A percentile compares a stretch with the other conserved stretches of the same genome.
phyloP scores from a whole-genome alignment of 2,888 invertebrate genomes.

The Anarsia innoxiella region DNA sequence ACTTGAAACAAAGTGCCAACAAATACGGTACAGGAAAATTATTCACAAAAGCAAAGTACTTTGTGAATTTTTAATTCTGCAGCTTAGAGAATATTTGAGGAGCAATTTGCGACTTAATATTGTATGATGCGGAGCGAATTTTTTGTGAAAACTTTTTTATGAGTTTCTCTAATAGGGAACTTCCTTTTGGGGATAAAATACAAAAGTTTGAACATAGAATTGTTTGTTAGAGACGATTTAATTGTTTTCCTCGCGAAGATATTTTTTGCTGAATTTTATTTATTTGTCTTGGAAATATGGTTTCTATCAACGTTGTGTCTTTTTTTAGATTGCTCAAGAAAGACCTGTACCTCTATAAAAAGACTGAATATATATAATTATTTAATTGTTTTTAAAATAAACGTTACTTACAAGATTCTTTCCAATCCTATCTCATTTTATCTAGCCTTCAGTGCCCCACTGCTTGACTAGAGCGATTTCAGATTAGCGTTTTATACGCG shows the following conservation, averaged over 20 bases:
- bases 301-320: no score
- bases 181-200: conserved; percentile 12
- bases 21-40: conserved; percentile 25
- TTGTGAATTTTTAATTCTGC: conserved; percentile 47
- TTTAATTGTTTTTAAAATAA: no score
- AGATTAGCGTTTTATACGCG: no score
- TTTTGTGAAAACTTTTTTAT: conserved; percentile 29
- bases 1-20: neutral
- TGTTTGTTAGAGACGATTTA: conserved; percentile 6
- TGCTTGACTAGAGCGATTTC: no score
- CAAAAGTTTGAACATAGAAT: conserved; percentile 6
- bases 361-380: no score
- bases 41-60: conserved; percentile 20
- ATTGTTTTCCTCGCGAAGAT: conserved; percentile 11
- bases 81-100: conserved; percentile 43
- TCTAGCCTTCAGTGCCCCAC: no score
- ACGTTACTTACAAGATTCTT: no score
- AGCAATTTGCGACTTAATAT: conserved; percentile 44
- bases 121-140: conserved; percentile 25
- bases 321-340: no score
- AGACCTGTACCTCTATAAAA: no score
- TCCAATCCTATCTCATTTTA: no score
- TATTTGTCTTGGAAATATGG: no score
- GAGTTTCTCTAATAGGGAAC: conserved; percentile 21
- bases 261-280: no score